Percentiles rank a stretch among this genome's conserved stretches.
Conservation (phyloP, 2,797 vertebrate species). For the Peromyscus melanophrys region DNA sequence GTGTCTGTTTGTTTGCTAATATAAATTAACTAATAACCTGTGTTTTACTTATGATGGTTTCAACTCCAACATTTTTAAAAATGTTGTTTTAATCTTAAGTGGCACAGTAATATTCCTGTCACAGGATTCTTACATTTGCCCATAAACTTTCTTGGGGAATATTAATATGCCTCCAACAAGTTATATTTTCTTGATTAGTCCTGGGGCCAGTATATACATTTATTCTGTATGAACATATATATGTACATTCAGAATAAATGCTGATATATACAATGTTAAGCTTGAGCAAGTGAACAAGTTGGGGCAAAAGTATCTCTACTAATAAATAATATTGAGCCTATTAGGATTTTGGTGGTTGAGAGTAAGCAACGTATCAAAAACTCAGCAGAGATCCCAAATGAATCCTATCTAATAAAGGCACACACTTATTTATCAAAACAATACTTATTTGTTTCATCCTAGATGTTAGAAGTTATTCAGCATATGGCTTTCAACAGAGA, state of each 20-base stretch:
- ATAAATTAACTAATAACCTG: not conserved
- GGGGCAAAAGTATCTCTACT: not conserved
- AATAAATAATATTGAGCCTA: conserved; percentile 35
- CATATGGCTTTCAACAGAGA: not conserved
- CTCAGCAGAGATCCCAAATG: not conserved
- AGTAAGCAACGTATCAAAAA: conserved; percentile 12
- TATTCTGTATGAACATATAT: not conserved
- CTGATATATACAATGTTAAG: conserved; percentile 9
- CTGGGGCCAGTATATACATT: not conserved
- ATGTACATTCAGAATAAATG: too few species aligned
- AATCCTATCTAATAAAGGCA: not conserved
- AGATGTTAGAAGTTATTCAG: not conserved
- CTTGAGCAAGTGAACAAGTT: conserved; percentile 38
- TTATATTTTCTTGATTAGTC: conserved; percentile 39
- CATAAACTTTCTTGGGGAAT: not conserved
- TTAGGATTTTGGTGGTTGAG: not conserved
- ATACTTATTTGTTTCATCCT: not conserved
- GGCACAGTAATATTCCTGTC: not conserved
- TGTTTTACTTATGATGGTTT: not conserved
- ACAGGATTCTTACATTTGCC: not conserved
- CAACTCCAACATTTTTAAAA: not conserved
- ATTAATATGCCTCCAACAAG: conserved; percentile 36
- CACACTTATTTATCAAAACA: not conserved
- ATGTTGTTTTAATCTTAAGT: not conserved
- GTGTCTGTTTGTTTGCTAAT: not conserved